These are phyloP conservation scores for Tachina lurida DNA, from an alignment of 2,888 invertebrate species.

Conservation along the genomic window DNA sequence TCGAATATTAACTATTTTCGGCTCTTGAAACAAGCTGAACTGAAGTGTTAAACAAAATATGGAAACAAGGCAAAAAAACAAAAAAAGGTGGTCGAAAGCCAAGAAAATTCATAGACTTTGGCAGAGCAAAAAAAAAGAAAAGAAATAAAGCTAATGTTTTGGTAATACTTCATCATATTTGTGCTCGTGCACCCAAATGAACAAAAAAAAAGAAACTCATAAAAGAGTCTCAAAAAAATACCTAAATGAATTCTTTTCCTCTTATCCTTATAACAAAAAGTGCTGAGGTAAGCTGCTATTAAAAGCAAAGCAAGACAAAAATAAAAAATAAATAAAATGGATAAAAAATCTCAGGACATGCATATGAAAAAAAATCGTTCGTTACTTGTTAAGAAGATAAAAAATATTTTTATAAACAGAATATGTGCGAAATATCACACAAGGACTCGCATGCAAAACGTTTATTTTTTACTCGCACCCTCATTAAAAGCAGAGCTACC, in stretches of 20 bases:
- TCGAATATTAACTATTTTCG: slow-evolving; percentile 25
- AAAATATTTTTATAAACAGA: slow-evolving; percentile 57
- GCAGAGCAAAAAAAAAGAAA: not conserved
- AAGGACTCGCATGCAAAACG: slow-evolving; percentile 48
- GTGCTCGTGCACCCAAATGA: not conserved
- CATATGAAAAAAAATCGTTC: slow-evolving; percentile 37
- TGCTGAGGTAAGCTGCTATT: slow-evolving; percentile 78
- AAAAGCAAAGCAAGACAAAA: slow-evolving; percentile 26
- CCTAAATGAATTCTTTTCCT: slow-evolving; percentile 50
- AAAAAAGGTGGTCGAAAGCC: slow-evolving; percentile 64
- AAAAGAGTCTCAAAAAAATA: slow-evolving; percentile 69
- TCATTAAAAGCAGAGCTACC: slow-evolving; percentile 38
- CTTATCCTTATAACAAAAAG: slow-evolving; percentile 66
- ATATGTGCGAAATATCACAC: slow-evolving; percentile 54
- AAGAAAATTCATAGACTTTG: slow-evolving; percentile 64
- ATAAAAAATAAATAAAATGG: slow-evolving; percentile 10
- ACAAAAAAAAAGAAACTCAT: slow-evolving; percentile 53
- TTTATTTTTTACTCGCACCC: slow-evolving; percentile 39
- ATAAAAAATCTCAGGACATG: slow-evolving; percentile 56
- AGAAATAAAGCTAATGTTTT: slow-evolving; percentile 77
- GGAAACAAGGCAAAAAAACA: slow-evolving; percentile 12
- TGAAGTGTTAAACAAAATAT: slow-evolving; percentile 44
- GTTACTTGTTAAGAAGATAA: not conserved
- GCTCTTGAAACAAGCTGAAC: slow-evolving; percentile 13
- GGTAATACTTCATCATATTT: slow-evolving; percentile 74